Conservation (phyloP, 2,113 vertebrate genomes). For the Clarias gariepinus region DNA sequence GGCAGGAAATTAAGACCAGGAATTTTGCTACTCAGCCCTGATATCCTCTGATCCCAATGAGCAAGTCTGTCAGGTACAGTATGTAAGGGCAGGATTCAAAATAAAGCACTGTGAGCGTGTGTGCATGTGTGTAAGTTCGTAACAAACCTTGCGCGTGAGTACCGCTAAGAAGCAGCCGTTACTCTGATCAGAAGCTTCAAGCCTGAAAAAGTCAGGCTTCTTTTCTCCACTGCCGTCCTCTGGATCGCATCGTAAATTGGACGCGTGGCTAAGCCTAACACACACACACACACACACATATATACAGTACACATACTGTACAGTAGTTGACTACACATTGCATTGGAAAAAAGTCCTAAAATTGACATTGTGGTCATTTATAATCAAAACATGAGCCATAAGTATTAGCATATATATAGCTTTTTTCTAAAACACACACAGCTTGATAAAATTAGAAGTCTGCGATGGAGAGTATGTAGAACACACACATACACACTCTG, state of each 20-base stretch:
- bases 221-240: conserved; percentile 37
- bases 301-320: background rate
- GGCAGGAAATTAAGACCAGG: too few species aligned
- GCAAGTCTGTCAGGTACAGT: background rate
- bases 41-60: background rate
- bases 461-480: conserved; percentile 12
- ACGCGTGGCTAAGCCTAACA: conserved; percentile 71
- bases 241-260: conserved; percentile 63
- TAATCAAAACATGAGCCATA: background rate
- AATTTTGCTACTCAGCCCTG: background rate
- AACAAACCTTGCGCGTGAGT: conserved; percentile 77
- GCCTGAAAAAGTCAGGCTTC: conserved; percentile 74
- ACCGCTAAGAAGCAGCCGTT: conserved; percentile 89
- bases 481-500: background rate
- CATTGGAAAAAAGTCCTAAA: conserved; percentile 41
- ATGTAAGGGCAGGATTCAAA: background rate
- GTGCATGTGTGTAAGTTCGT: background rate
- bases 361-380: conserved; percentile 2
- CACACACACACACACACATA: conserved; percentile 21
- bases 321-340: conserved; percentile 32
- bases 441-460: background rate
- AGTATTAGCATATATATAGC: conserved; percentile 19
- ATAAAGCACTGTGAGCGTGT: background rate
- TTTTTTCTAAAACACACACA: conserved; percentile 7
- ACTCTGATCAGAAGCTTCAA: conserved; percentile 78